Conservation (phyloP, 2,888 invertebrate genomes). For the Sarcophaga subvicina region DNA sequence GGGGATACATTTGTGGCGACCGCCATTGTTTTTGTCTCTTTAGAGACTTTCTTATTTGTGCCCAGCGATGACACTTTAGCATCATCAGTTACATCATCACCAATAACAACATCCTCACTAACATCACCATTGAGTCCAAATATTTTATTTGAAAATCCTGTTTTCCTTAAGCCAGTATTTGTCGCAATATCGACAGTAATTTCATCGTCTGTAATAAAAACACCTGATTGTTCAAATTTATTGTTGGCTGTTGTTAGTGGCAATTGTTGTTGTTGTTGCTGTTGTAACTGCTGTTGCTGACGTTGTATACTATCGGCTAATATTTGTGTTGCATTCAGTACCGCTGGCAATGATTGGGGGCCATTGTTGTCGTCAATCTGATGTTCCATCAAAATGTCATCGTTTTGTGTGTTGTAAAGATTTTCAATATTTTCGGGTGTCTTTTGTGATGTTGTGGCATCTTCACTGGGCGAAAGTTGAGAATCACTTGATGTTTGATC, state of each 20-base stretch:
- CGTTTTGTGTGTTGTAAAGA: conserved; percentile 68
- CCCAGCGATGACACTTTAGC: conserved; percentile 4
- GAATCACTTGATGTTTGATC: conserved; percentile 82
- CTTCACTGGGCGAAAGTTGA: conserved; percentile 81
- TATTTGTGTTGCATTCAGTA: conserved; percentile 68
- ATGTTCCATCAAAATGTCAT: conserved; percentile 54
- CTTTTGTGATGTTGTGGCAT: conserved; percentile 74
- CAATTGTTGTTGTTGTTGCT: conserved; percentile 58
- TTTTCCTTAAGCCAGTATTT: conserved; percentile 88
- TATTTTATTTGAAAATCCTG: conserved; percentile 86
- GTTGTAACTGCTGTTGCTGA: conserved; percentile 46
- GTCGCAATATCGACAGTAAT: conserved; percentile 86
- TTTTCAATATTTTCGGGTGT: conserved; percentile 74
- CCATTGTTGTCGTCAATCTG: conserved; percentile 73
- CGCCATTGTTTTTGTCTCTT: conserved; percentile 2
- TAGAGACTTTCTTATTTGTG: conserved; percentile 23
- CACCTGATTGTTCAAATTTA: conserved; percentile 80
- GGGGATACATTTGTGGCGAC: neutral
- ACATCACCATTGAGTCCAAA: conserved; percentile 82
- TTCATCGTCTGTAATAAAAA: conserved; percentile 80
- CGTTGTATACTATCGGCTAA: conserved; percentile 51
- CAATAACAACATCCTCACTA: conserved; percentile 76
- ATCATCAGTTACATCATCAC: conserved; percentile 48
- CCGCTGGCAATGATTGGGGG: conserved; percentile 77
- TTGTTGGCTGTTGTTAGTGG: conserved; percentile 57